A percentile compares a stretch with the other conserved stretches of the same genome.
These are phyloP conservation scores for Scophthalmus maximus DNA, from an alignment of 2,113 vertebrate species.

Conservation along the genomic window DNA sequence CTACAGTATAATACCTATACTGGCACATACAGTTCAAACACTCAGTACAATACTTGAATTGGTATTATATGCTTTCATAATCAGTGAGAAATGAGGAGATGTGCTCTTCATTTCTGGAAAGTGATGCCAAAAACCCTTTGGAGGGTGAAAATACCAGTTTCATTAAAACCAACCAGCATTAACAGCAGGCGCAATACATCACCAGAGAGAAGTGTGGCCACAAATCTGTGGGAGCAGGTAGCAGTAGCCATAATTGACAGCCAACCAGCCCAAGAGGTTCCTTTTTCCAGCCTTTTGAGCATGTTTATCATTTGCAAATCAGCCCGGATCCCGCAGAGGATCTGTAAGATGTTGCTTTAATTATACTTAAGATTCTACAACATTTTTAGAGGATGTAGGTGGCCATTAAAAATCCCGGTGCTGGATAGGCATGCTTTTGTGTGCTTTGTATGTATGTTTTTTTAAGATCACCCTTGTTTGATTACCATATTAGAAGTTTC, in stretches of 20 bases:
- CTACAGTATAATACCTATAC: no score
- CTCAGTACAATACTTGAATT: neutral
- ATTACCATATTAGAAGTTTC: neutral
- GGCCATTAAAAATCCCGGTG: neutral
- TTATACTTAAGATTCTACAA: neutral
- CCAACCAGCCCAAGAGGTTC: neutral
- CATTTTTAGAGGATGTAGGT: neutral
- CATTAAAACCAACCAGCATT: slow-evolving; percentile 3
- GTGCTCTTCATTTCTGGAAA: neutral
- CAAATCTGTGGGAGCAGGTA: slow-evolving; percentile 15
- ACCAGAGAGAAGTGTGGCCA: slow-evolving; percentile 1
- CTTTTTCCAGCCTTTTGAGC: slow-evolving; percentile 5
- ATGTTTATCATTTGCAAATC: neutral
- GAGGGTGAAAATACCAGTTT: slow-evolving; percentile 7
- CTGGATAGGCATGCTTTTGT: neutral
- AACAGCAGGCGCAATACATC: slow-evolving; percentile 11
- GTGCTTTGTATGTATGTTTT: neutral
- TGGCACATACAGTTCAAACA: neutral
- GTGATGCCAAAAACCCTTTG: neutral
- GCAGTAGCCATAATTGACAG: neutral
- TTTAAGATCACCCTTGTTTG: neutral
- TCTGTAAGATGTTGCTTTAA: neutral
- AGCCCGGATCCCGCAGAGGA: slow-evolving; percentile 6
- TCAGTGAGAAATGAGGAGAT: neutral
- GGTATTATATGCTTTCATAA: neutral